These are phyloP conservation scores for Bubalus kerabau DNA, from an alignment of 2,113 vertebrate species.

Conservation along the genomic window DNA sequence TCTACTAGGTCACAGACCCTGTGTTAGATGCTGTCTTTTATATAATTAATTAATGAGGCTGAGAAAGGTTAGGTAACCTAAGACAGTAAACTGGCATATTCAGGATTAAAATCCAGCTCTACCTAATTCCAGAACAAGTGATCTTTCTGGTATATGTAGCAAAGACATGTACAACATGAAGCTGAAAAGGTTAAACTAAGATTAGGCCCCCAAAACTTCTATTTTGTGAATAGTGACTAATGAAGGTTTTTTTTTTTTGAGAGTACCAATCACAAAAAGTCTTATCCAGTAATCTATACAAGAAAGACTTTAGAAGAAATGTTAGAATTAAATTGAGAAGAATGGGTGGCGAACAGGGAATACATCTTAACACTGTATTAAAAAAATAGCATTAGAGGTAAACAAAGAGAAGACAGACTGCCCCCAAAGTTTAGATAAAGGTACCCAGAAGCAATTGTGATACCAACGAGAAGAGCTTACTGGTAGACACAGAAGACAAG, in stretches of 20 bases:
- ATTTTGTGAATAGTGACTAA: neutral
- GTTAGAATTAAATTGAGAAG: neutral
- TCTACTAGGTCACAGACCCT: neutral
- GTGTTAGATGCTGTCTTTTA: neutral
- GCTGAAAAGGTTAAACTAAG: constrained; percentile 1
- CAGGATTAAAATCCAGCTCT: neutral
- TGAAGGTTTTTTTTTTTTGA: neutral
- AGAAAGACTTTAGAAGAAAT: constrained; percentile 24
- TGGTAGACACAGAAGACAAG: neutral
- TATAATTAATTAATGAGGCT: neutral
- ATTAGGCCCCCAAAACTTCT: neutral
- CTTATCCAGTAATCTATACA: neutral
- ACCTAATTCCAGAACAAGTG: neutral
- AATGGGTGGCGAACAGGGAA: neutral
- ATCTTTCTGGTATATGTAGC: neutral
- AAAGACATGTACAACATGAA: neutral
- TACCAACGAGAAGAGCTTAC: neutral
- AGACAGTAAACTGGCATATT: neutral
- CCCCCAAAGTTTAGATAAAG: neutral
- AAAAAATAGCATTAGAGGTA: neutral
- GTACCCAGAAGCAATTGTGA: neutral
- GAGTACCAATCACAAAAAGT: neutral
- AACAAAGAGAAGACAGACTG: neutral
- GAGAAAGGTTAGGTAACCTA: neutral
- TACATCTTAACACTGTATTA: neutral